A percentile compares a stretch with the other conserved stretches of the same genome.
Evolutionary conservation across 2,113 vertebrate species (phyloP).

Genomic region (Toxostoma redivivum): DNA sequence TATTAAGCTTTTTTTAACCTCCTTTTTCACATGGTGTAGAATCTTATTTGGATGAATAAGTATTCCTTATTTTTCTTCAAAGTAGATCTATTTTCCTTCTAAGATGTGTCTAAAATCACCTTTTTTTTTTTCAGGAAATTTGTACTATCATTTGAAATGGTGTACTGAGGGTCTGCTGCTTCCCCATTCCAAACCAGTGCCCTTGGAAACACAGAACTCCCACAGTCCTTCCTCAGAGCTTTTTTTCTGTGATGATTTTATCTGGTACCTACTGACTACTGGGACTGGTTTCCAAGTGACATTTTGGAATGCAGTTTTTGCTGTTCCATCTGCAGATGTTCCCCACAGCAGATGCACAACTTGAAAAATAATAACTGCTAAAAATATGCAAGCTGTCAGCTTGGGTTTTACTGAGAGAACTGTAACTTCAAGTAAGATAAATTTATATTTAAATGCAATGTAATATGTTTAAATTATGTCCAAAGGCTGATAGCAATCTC

Average conservation of each 20-base stretch:
- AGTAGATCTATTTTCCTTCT: not conserved
- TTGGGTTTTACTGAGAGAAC: not conserved
- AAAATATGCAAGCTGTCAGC: slow-evolving; percentile 21
- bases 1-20: not conserved
- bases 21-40: not conserved
- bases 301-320: not conserved
- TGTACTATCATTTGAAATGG: not conserved
- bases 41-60: not conserved
- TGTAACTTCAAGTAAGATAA: not conserved
- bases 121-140: not conserved
- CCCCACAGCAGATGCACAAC: slow-evolving; percentile 7
- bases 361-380: slow-evolving; percentile 19
- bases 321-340: not conserved
- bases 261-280: not conserved
- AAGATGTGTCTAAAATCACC: not conserved
- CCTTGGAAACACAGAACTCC: not conserved
- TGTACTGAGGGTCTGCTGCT: not conserved
- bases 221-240: not conserved
- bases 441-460: not conserved
- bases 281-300: not conserved
- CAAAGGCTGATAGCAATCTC: not conserved
- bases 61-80: not conserved
- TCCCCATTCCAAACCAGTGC: not conserved
- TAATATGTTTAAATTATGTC: not conserved
- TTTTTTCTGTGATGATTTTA: not conserved